These are phyloP conservation scores for Linepithema humile DNA, from an alignment of 1,140 invertebrate genomes.

Conservation along the genomic window DNA sequence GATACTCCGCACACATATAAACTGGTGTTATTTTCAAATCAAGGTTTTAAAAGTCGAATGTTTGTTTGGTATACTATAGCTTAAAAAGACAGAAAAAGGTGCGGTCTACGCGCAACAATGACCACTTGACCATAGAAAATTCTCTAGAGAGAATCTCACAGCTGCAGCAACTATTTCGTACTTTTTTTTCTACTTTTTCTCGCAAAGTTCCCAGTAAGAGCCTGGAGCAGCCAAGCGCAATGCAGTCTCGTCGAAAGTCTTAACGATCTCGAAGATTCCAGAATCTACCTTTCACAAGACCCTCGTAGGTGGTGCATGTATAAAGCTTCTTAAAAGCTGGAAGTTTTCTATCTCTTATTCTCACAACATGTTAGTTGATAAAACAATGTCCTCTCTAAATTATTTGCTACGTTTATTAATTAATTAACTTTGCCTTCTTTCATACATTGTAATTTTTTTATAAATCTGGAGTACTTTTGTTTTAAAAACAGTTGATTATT, in stretches of 20 bases:
- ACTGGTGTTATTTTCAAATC: background rate
- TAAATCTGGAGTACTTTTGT: background rate
- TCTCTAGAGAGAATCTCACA: slow-evolving; percentile 57
- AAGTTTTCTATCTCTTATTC: slow-evolving; percentile 41
- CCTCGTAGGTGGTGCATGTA: slow-evolving; percentile 47
- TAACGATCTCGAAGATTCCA: slow-evolving; percentile 65
- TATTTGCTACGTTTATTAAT: slow-evolving; percentile 14
- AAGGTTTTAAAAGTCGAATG: background rate
- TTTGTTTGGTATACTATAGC: background rate
- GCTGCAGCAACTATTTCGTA: slow-evolving; percentile 43
- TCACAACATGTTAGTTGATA: slow-evolving; percentile 9
- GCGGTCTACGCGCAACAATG: slow-evolving; percentile 57
- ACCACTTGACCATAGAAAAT: slow-evolving; percentile 68
- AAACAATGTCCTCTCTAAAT: slow-evolving; percentile 1
- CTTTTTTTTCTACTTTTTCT: slow-evolving; percentile 42
- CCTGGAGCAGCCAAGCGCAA: slow-evolving; percentile 46
- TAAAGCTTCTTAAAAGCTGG: slow-evolving; percentile 57
- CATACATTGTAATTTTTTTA: background rate
- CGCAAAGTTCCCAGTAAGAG: slow-evolving; percentile 59
- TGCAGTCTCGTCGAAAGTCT: slow-evolving; percentile 67
- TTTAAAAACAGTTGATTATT: too few species aligned
- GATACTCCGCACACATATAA: background rate
- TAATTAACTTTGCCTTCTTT: slow-evolving; percentile 28
- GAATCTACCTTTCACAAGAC: slow-evolving; percentile 44
- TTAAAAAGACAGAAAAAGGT: background rate